A percentile compares a stretch with the other conserved stretches of the same genome.
Evolutionary conservation across 2,888 invertebrate genomes (phyloP).

Genomic region (Diarsia brunnea): DNA sequence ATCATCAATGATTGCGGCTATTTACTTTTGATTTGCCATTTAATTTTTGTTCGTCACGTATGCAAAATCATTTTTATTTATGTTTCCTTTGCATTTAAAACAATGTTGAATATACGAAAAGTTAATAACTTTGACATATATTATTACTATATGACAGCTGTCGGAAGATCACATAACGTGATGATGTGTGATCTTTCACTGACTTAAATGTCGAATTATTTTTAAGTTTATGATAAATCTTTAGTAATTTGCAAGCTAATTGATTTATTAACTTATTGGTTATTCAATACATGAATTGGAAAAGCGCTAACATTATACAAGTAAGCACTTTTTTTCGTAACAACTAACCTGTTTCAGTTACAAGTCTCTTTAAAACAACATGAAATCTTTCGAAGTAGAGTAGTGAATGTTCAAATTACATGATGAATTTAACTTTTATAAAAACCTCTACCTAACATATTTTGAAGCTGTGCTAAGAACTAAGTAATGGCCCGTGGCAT

Average conservation of each 20-base stretch:
- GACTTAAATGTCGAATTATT: conserved; percentile 2
- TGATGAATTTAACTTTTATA: conserved; percentile 1
- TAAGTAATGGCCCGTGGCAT: background rate
- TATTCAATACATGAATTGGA: background rate
- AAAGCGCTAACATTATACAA: background rate
- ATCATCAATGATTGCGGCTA: conserved; percentile 75
- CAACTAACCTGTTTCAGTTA: background rate
- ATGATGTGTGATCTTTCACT: conserved; percentile 17
- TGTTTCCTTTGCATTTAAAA: conserved; percentile 47
- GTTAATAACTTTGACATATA: conserved; percentile 21
- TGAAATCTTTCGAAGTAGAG: background rate
- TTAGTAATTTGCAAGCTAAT: background rate
- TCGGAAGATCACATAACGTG: conserved; percentile 12
- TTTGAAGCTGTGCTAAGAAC: conserved; percentile 6
- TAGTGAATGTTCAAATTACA: background rate
- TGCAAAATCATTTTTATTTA: conserved; percentile 55
- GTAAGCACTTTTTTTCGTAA: background rate
- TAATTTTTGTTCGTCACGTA: conserved; percentile 65
- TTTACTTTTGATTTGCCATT: conserved; percentile 67
- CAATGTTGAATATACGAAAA: conserved; percentile 11
- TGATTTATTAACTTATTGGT: background rate
- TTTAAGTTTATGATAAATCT: conserved; percentile 1
- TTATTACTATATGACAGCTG: conserved; percentile 5
- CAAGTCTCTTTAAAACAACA: background rate
- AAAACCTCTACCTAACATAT: background rate